Evolutionary conservation across 2,113 vertebrate species (phyloP).

Genomic region (Jacana jacana): DNA sequence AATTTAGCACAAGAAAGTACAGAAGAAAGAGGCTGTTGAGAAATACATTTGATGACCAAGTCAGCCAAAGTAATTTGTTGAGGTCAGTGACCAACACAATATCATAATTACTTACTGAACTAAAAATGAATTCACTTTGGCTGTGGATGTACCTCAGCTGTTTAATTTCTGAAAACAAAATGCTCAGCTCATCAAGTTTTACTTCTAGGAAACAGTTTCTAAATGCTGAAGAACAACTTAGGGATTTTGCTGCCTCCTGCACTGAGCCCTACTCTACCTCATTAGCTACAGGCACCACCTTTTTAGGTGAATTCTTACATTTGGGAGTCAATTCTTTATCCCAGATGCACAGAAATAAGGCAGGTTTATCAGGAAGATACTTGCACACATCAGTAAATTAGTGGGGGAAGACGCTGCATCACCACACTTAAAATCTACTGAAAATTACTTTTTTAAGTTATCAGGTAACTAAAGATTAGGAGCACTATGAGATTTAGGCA

Average conservation of each 20-base stretch:
- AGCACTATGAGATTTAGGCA: background rate
- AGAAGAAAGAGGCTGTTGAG: background rate
- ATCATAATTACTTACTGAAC: background rate
- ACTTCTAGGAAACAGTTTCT: background rate
- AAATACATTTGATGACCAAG: background rate
- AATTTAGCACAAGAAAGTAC: background rate
- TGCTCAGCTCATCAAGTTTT: fast-evolving
- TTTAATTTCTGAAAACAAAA: background rate
- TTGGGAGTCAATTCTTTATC: background rate
- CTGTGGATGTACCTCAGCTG: background rate
- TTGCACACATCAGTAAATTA: background rate
- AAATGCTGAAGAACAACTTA: background rate
- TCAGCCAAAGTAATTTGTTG: background rate
- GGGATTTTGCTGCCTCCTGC: background rate
- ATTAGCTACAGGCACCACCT: background rate
- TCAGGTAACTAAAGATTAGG: background rate
- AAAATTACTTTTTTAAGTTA: background rate
- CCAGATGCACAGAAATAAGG: background rate
- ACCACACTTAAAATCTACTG: background rate
- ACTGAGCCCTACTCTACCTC: background rate
- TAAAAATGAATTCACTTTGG: background rate
- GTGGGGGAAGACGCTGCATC: background rate
- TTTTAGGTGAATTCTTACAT: background rate
- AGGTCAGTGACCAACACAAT: background rate
- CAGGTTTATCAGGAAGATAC: background rate